Evolutionary conservation across 2,797 vertebrate genomes (phyloP).

Genomic region (Monodelphis domestica): DNA sequence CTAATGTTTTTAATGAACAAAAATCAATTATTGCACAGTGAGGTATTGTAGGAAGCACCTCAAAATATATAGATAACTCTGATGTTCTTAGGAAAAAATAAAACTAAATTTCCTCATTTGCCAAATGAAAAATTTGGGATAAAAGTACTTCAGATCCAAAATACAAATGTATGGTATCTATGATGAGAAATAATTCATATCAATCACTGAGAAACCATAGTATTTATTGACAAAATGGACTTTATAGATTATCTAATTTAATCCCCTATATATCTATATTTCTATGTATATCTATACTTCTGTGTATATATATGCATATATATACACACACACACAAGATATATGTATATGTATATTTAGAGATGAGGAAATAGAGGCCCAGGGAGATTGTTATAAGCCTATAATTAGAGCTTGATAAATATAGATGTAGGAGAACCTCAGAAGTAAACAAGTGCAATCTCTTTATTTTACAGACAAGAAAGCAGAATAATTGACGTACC

Average conservation of each 20-base stretch:
- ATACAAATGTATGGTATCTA: neutral
- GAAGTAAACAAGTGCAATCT: neutral
- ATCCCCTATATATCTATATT: too few relatives aligned
- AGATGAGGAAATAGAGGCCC: neutral
- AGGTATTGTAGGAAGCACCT: constrained; percentile 25
- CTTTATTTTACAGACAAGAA: neutral
- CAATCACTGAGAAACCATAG: neutral
- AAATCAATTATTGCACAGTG: constrained; percentile 49
- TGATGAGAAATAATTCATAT: neutral
- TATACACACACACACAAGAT: too few relatives aligned
- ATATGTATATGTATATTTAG: too few relatives aligned
- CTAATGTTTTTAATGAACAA: constrained; percentile 51
- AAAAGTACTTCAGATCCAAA: neutral
- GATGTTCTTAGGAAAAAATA: neutral
- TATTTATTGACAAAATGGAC: neutral
- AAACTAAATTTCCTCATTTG: neutral
- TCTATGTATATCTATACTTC: too few relatives aligned
- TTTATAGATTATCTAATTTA: neutral
- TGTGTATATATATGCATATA: too few relatives aligned
- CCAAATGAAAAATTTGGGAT: neutral
- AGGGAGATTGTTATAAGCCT: neutral
- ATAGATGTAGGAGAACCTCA: neutral
- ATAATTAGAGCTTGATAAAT: neutral
- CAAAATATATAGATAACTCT: constrained; percentile 23
- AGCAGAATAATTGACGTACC: neutral